Evolutionary conservation across 2,888 invertebrate species (phyloP).

Genomic region (Ennomos erosarius): DNA sequence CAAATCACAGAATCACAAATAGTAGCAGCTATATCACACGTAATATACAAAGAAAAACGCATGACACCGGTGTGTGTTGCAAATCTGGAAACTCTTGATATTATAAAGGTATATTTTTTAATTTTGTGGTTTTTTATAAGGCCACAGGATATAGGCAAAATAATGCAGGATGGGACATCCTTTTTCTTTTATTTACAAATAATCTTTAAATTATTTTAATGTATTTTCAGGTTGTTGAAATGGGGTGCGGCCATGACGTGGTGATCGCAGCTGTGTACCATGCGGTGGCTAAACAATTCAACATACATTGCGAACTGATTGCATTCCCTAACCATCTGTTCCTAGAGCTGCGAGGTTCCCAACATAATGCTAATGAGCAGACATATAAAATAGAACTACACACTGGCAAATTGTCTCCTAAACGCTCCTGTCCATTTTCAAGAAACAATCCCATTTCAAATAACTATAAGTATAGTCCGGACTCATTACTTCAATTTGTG

Average conservation of each 20-base stretch:
- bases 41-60: slow-evolving; percentile 52
- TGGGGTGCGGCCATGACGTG: slow-evolving; percentile 54
- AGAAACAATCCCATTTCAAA: slow-evolving; percentile 15
- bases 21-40: slow-evolving; percentile 55
- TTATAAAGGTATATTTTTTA: slow-evolving; percentile 52
- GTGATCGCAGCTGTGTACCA: slow-evolving; percentile 61
- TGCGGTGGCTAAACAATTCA: slow-evolving; percentile 62
- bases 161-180: too few relatives aligned
- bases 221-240: slow-evolving; percentile 56
- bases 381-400: slow-evolving; percentile 56
- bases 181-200: too few relatives aligned
- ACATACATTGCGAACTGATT: slow-evolving; percentile 59
- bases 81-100: slow-evolving; percentile 57
- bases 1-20: slow-evolving; percentile 45
- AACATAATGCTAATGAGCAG: slow-evolving; percentile 25
- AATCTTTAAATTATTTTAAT: background rate
- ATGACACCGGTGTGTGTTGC: slow-evolving; percentile 48
- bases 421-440: slow-evolving; percentile 62
- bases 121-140: background rate
- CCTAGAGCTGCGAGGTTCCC: slow-evolving; percentile 59
- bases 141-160: background rate
- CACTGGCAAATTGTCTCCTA: slow-evolving; percentile 56
- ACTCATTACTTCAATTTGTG: slow-evolving; percentile 57
- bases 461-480: slow-evolving; percentile 50
- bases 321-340: slow-evolving; percentile 69